phyloP scores from a whole-genome alignment of 2,888 invertebrate species.

The Nomada lathburiana region DNA sequence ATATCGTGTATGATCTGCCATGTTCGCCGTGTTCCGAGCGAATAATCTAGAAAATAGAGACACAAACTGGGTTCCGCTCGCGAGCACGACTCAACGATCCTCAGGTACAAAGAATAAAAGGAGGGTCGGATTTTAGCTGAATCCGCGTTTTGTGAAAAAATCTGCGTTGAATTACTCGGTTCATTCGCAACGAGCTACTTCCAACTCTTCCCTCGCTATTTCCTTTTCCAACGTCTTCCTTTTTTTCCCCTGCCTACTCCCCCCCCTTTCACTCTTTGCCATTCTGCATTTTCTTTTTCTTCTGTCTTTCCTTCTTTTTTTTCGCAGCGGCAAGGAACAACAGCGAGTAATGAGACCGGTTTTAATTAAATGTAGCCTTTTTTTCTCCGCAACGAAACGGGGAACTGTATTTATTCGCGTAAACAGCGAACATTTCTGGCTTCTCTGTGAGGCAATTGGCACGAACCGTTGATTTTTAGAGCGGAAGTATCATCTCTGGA shows the following conservation, averaged over 20 bases:
- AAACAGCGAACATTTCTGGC: neutral
- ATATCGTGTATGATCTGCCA: neutral
- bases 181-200: constrained; percentile 31
- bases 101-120: neutral
- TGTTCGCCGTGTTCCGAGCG: neutral
- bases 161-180: constrained; percentile 41
- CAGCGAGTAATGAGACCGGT: constrained; percentile 43
- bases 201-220: neutral
- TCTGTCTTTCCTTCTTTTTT: neutral
- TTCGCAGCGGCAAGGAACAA: constrained; percentile 10
- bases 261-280: neutral
- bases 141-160: constrained; percentile 33
- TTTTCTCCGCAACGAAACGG: neutral
- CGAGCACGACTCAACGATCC: neutral
- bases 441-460: constrained; percentile 11
- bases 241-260: neutral
- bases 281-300: neutral
- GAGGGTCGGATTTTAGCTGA: constrained; percentile 4
- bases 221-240: neutral
- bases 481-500: constrained; percentile 28
- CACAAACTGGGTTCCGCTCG: neutral
- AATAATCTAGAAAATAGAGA: constrained; percentile 5
- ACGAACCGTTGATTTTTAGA: constrained; percentile 16
- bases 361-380: constrained; percentile 42
- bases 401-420: constrained; percentile 2